Conservation (phyloP, 2,888 invertebrate genomes). For the Conus canariensis region DNA sequence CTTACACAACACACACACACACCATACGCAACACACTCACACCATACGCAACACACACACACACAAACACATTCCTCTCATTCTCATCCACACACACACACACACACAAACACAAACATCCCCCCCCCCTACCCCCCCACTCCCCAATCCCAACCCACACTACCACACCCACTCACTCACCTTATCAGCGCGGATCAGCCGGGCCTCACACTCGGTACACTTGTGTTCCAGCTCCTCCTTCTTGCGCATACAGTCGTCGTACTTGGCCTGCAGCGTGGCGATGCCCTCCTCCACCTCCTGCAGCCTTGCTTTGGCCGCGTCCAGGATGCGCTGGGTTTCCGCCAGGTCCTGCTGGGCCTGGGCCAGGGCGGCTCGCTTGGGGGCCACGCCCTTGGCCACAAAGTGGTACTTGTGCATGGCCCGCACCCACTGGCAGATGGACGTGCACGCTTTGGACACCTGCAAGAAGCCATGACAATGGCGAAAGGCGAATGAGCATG, state of each 20-base stretch:
- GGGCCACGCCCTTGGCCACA: constrained; percentile 78
- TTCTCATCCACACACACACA: neutral
- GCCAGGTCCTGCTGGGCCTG: constrained; percentile 76
- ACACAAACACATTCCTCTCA: neutral
- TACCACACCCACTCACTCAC: constrained; percentile 55
- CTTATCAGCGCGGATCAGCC: constrained; percentile 78
- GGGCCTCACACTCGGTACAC: constrained; percentile 76
- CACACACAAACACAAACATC: neutral
- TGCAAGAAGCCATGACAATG: constrained; percentile 65
- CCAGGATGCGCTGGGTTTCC: constrained; percentile 76
- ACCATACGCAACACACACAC: neutral
- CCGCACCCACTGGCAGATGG: constrained; percentile 89
- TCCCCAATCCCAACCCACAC: neutral
- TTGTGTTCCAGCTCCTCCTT: constrained; percentile 79
- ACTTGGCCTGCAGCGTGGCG: constrained; percentile 77
- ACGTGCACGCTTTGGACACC: constrained; percentile 89
- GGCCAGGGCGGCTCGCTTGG: constrained; percentile 77
- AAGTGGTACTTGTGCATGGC: constrained; percentile 80
- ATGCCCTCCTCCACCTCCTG: constrained; percentile 78
- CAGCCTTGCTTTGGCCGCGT: constrained; percentile 74
- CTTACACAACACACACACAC: neutral
- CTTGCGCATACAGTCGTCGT: constrained; percentile 78
- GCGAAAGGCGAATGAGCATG: neutral
- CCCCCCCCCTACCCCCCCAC: neutral
- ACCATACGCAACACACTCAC: neutral